Base-by-base conservation (phyloP, 2,113 vertebrate genomes). In the Silurus glanis region DNA sequence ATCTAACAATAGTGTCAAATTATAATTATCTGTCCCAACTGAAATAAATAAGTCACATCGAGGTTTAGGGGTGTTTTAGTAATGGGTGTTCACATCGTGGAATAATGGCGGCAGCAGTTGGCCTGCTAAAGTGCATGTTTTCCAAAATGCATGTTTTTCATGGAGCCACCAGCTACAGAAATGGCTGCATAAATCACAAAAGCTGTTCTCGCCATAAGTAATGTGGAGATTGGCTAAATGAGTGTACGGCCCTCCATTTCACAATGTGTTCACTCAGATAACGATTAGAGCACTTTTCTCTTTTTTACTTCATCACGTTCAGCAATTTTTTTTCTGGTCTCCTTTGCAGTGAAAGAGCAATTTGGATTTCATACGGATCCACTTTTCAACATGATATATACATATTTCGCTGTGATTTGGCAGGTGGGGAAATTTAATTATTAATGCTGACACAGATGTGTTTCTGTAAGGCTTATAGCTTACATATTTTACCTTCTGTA, bases 261-360 rank as follows among this genome's bases (percentile, higher is more conserved):
- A 51, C 71, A 74, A 74, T 74, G 71, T 74, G 71, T 74, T 74
- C 47, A 51, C 47, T 74, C 47, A 23, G 71, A 74, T 74, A 74
- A 74, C 4, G 71, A 49, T 9, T 49, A 10, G 45, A 45, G 67
- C 67, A 45, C 28, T 8, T 71, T 28, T 21, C 45, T 74, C 19
- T 51, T 47, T 74, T 74, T 74, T 49, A 10, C 17, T 49, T 37
- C 37, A 37, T 2, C 37, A 37, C 37, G 2, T 37, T 37, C 37
- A 37, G 37, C 37, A 37, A 37, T 23, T 47, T 49, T 19, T 72
- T 23, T 49, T 74, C 19, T 49, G 6, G 3, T 0, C 6, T 71
- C 67, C 4, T 21, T 21, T 49, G 19, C 71, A 74, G 71, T 74
- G 71, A 51, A 74, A 23, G 9, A 23, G 21, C 49, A 51, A 23